Percentiles rank a stretch among this genome's conserved stretches.
Conservation (phyloP, 2,797 vertebrate species). For the Brachymystax lenok region DNA sequence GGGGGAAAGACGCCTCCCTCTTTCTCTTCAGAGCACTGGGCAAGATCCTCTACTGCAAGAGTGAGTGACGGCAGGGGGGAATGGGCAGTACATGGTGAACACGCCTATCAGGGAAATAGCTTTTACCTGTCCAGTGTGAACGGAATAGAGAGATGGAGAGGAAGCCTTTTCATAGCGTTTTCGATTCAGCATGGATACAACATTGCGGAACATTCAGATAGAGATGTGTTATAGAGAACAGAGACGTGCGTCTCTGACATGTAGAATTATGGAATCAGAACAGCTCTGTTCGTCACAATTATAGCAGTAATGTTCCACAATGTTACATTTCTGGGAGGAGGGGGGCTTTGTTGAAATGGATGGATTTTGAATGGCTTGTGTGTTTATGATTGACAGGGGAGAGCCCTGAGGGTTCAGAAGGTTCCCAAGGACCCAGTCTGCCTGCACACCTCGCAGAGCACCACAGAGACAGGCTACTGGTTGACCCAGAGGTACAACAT, state of each 20-base stretch:
- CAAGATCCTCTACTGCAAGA: constrained; percentile 95
- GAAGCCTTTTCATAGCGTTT: neutral
- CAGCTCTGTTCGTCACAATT: neutral
- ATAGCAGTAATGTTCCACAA: neutral
- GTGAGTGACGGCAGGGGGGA: constrained; percentile 73
- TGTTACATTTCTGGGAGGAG: neutral
- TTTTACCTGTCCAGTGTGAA: too few relatives aligned
- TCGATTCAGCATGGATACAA: neutral
- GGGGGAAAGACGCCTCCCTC: constrained; percentile 90
- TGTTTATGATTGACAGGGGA: constrained; percentile 74
- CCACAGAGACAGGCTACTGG: constrained; percentile 78
- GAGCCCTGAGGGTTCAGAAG: constrained; percentile 58
- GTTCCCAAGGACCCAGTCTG: constrained; percentile 60
- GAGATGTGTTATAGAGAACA: neutral
- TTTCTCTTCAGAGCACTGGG: constrained; percentile 96
- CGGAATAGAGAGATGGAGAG: neutral
- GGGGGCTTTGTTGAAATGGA: neutral
- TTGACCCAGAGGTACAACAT: constrained; percentile 87
- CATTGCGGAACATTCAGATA: neutral
- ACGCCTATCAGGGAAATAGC: too few relatives aligned
- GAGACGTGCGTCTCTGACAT: neutral
- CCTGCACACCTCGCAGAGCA: constrained; percentile 84
- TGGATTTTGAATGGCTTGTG: neutral
- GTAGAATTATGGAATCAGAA: neutral
- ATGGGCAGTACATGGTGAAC: neutral